Percentiles rank a stretch among this genome's conserved stretches.
These are phyloP conservation scores for Acleris laterana DNA, from an alignment of 2,888 invertebrate species.

Conservation along the genomic window DNA sequence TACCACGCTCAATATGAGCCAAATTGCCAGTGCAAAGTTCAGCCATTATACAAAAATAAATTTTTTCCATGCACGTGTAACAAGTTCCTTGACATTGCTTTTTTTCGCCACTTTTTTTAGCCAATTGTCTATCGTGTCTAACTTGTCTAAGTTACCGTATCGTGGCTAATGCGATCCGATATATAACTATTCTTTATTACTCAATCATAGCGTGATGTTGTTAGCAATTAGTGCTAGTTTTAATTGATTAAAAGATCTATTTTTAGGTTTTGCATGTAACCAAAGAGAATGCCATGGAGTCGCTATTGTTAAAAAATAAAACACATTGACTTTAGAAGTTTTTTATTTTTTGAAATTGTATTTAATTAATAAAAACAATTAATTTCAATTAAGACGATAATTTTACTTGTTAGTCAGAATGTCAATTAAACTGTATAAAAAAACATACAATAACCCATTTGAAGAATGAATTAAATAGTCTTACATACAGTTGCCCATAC, in stretches of 20 bases:
- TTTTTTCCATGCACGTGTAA: background rate
- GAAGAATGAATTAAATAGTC: too few species aligned
- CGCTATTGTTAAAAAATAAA: too few species aligned
- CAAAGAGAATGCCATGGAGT: too few species aligned
- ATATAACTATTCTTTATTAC: constrained; percentile 20
- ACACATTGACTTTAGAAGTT: too few species aligned
- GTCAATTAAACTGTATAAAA: too few species aligned
- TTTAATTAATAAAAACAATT: too few species aligned
- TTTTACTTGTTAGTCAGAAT: too few species aligned
- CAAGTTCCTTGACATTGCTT: constrained; percentile 19
- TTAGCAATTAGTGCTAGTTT: constrained; percentile 12
- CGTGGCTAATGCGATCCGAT: constrained; percentile 5
- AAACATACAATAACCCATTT: too few species aligned
- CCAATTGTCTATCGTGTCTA: background rate
- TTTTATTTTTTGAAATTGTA: too few species aligned
- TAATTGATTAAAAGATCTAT: background rate
- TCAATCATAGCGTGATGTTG: constrained; percentile 24
- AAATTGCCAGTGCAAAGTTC: background rate
- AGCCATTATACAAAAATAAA: background rate
- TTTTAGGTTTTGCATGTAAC: background rate
- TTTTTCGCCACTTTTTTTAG: constrained; percentile 1
- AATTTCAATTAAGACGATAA: too few species aligned
- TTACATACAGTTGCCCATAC: too few species aligned
- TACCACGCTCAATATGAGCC: too few species aligned
- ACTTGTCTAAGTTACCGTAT: background rate